Evolutionary conservation across 2,797 vertebrate species (phyloP), one percentile per base, ranked within the genome.

Genomic region (Nyctibius grandis): DNA sequence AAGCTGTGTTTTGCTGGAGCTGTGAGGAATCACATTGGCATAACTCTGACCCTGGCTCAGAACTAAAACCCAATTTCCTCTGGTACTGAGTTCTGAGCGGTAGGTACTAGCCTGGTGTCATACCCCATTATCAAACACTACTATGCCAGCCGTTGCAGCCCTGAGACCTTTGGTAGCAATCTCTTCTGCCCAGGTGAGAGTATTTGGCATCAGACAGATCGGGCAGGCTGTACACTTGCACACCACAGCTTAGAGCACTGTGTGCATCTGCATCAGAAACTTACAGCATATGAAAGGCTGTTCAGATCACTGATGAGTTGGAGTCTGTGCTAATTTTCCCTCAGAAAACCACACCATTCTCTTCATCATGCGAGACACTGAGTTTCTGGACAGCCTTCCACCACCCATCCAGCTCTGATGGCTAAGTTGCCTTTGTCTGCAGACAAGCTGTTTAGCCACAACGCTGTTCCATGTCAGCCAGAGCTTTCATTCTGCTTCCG

Each of bases 101-200:
- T 18, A 56, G 40, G 10, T 33, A 42, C 2, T 11, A 78, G 12
- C 36, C 68, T 0, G 0, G 40, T 21, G 21, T 51, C 2, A 1
- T 17, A 36, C 6, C 42, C 48, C 23, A 2, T 33, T 81, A 15
- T 23, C 77, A 47, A 50, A 31, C 34, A 4, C 42, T n/a, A 18
- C 64, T n/a, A 2, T 19, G 42, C 15, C 75, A 48, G 28, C 88
- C 87, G 36, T 21, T 1, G 0, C 63, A 60, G 67, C 54, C 3
- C 26, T 60, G 88, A 79, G 63, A 42, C 53, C 50, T 25, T 75
- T 1, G 4, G 44, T 6, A 75, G n/a, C 63, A 22, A 29, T 34
- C 54, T 42, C 60, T 50, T 38, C 13, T 69, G 59, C 59, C 56
- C 47, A 34, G 38, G 14, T 54, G 56, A 50, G 21, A 8, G 33